Evolutionary conservation across 2,888 invertebrate species (phyloP).

Genomic region (Cephus rjabovi): DNA sequence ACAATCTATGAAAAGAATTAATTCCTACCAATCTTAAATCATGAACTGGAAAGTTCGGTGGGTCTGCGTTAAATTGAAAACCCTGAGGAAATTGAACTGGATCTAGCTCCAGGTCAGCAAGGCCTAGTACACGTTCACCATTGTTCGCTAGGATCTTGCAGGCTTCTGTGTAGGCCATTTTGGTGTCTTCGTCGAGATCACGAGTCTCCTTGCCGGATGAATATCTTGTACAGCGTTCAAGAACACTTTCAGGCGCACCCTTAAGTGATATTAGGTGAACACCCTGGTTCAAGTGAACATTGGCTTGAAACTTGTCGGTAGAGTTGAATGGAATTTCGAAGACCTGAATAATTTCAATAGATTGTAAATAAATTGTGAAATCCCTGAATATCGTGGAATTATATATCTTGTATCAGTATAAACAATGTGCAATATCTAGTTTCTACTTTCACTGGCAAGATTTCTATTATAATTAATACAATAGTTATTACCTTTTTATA

Average conservation of each 20-base stretch:
- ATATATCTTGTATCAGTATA: neutral
- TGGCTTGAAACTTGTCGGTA: constrained; percentile 77
- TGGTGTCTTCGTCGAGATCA: constrained; percentile 67
- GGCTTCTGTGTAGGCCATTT: constrained; percentile 55
- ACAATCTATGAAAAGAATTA: neutral
- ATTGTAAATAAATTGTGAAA: constrained; percentile 69
- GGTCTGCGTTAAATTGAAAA: constrained; percentile 68
- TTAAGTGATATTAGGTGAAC: constrained; percentile 78
- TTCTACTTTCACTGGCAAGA: neutral
- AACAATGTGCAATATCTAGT: neutral
- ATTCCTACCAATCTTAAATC: constrained; percentile 67
- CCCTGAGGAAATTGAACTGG: constrained; percentile 66
- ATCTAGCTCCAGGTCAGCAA: constrained; percentile 72
- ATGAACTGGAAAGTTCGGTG: constrained; percentile 68
- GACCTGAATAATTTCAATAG: constrained; percentile 54
- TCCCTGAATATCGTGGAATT: neutral
- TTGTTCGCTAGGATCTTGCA: constrained; percentile 48
- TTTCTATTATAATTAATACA: neutral
- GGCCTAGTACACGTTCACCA: constrained; percentile 66
- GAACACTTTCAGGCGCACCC: constrained; percentile 79
- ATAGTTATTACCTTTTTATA: constrained; percentile 69
- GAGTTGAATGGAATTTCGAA: constrained; percentile 78
- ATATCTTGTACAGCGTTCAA: constrained; percentile 74
- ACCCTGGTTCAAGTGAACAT: constrained; percentile 73
- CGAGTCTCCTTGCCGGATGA: constrained; percentile 70